Base-by-base conservation (phyloP, 1,140 invertebrate species). In the Venturia canescens region DNA sequence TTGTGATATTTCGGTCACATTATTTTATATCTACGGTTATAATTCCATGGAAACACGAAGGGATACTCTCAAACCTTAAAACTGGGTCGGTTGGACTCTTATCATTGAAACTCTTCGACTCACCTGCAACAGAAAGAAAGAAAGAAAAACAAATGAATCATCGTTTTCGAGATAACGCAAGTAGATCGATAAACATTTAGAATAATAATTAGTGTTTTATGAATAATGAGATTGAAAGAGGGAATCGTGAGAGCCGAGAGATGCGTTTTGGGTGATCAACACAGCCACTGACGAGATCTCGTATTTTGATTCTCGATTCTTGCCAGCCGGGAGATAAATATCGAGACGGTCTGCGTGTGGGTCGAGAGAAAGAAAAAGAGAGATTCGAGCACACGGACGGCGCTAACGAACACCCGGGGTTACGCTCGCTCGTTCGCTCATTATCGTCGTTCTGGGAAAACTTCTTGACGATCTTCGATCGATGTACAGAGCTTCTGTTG, bases 401-500 rank as follows among this genome's bases (percentile, higher is more conserved):
- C 75, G 75, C 75, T 77, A 77, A 77, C 75, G 75, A 77, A 77
- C 75, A 77, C 75, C 75, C 57, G 57, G 75, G 75, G 75, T 77
- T 77, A 77, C 75, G 75, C 75, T 31, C 13, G 66, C 66, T 63
- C 60, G 60, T 26, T 31, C 66, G 75, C 75, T 77, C 75, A 77
- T 77, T 77, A 77, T 77, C 75, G 75, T 38, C 53, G 75, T 77
- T 77, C 75, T 77, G 75, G 75, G 75, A 77, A 77, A 77, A 66
- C 75, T 77, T 63, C 75, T 77, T 77, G 75, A 60, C 75, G 75
- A 77, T 77, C 27, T 60, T 77, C 75, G 75, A 77, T 77, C 75
- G 75, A 77, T 77, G 63, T n/a, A 82, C 70, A 80, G 48, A 70
- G 71, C 69, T 79, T 71, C 82, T 34, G 77, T 69, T 80, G 60